Conservation (phyloP, 2,888 invertebrate genomes). For the Spisula solida region DNA sequence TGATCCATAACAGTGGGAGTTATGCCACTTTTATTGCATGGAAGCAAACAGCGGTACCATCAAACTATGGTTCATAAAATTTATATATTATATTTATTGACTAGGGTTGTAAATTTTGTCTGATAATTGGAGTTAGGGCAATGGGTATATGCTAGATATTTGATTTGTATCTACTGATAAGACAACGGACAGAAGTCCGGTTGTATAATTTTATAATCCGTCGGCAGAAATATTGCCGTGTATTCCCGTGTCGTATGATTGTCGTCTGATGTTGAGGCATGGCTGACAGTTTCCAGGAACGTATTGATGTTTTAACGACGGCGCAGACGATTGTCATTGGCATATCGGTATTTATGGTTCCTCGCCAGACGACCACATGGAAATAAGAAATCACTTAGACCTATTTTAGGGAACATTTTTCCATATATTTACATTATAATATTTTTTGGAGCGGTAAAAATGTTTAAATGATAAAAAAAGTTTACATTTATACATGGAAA, state of each 20-base stretch:
- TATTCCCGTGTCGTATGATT: neutral
- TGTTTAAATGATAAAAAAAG: too few relatives aligned
- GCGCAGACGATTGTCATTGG: neutral
- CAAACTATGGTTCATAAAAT: constrained; percentile 64
- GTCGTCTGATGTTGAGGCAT: neutral
- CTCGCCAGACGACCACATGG: too few relatives aligned
- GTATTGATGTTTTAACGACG: neutral
- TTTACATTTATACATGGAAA: too few relatives aligned
- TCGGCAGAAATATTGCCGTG: constrained; percentile 14
- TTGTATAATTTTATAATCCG: constrained; percentile 33
- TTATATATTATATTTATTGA: constrained; percentile 71
- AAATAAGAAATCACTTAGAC: too few relatives aligned
- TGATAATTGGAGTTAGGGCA: constrained; percentile 62
- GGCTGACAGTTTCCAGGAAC: constrained; percentile 7
- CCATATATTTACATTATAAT: too few relatives aligned
- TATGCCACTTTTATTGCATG: constrained; percentile 71
- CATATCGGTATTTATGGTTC: constrained; percentile 19
- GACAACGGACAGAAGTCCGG: constrained; percentile 51
- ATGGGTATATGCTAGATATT: constrained; percentile 45
- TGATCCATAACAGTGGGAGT: constrained; percentile 53
- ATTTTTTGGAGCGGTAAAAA: too few relatives aligned
- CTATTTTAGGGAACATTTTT: too few relatives aligned
- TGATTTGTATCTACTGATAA: constrained; percentile 43
- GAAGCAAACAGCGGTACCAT: constrained; percentile 63
- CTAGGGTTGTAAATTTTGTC: constrained; percentile 58